Percentiles rank a stretch among this genome's conserved stretches.
These are phyloP conservation scores for Linyphia triangularis DNA, from an alignment of 2,888 invertebrate species.

Conservation along the genomic window DNA sequence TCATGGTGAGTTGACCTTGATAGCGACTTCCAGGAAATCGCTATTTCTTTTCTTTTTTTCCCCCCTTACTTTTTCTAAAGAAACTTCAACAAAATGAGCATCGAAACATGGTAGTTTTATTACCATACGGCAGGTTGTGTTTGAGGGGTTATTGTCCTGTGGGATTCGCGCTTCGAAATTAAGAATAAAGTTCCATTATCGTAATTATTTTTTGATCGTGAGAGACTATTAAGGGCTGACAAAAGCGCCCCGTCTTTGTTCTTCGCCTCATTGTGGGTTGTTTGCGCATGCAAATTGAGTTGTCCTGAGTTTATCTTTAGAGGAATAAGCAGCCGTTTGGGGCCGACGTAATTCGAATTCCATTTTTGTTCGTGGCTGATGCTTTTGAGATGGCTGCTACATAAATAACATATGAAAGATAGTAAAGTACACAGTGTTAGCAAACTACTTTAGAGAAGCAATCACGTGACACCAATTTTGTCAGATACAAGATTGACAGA, in stretches of 20 bases:
- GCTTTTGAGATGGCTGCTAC: no score
- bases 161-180: not conserved
- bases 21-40: slow-evolving; percentile 23
- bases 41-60: not conserved
- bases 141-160: not conserved
- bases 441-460: no score
- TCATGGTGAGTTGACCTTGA: slow-evolving; percentile 30
- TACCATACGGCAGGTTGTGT: not conserved
- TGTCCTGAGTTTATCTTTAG: not conserved
- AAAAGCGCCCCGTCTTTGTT: not conserved
- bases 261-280: not conserved
- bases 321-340: no score
- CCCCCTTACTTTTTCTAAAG: not conserved
- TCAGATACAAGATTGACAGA: no score
- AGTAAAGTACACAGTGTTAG: no score
- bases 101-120: not conserved
- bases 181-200: not conserved
- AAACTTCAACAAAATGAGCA: not conserved
- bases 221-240: not conserved
- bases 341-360: no score
- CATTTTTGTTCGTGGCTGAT: no score
- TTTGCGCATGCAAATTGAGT: not conserved
- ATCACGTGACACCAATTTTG: no score
- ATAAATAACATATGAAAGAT: no score
- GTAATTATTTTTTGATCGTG: not conserved